These are phyloP conservation scores for Grallaria varia DNA, from an alignment of 2,113 vertebrate species.

Conservation along the genomic window DNA sequence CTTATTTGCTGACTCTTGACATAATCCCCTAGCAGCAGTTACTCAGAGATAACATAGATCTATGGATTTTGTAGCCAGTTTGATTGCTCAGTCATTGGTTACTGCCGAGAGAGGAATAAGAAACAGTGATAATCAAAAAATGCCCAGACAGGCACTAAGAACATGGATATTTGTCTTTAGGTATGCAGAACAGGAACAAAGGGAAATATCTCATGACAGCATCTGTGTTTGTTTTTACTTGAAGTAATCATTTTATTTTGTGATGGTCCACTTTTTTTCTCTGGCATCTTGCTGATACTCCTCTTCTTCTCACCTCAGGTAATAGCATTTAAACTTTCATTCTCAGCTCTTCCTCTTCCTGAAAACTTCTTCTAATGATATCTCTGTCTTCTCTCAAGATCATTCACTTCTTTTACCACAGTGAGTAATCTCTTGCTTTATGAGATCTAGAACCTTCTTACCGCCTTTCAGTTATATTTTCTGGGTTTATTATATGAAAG, in stretches of 20 bases:
- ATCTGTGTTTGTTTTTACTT: neutral
- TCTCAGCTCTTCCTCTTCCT: neutral
- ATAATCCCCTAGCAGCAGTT: neutral
- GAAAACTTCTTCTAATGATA: neutral
- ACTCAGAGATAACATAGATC: neutral
- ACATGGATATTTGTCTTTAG: neutral
- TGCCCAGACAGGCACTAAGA: neutral
- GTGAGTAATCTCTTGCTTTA: neutral
- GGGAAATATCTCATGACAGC: neutral
- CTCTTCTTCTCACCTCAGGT: neutral
- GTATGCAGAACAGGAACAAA: neutral
- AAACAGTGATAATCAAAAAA: neutral
- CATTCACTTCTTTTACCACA: neutral
- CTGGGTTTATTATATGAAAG: neutral
- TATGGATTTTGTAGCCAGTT: neutral
- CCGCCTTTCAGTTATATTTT: neutral
- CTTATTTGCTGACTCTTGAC: neutral
- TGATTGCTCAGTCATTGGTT: neutral
- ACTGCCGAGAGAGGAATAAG: neutral
- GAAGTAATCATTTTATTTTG: neutral
- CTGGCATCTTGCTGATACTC: neutral
- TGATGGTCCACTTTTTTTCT: neutral
- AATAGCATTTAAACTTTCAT: neutral
- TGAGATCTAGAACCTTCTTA: neutral
- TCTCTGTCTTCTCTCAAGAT: neutral